Percentiles rank a stretch among this genome's conserved stretches.
Evolutionary conservation across 2,113 vertebrate genomes (phyloP).

Genomic region (Camelus dromedarius): DNA sequence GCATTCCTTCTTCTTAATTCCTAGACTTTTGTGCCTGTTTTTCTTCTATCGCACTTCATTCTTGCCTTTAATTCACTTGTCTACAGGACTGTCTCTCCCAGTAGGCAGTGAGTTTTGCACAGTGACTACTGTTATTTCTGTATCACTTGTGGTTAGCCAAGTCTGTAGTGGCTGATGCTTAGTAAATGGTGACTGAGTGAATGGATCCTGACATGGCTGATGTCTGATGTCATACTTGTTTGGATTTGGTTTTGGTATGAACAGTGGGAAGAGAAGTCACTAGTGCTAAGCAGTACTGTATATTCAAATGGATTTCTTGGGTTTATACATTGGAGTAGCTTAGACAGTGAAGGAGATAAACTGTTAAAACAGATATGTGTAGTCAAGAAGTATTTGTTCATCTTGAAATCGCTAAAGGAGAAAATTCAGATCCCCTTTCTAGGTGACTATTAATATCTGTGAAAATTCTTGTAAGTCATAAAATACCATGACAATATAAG

Average conservation of each 20-base stretch:
- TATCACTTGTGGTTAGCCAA: background rate
- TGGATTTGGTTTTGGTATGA: background rate
- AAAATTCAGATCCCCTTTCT: background rate
- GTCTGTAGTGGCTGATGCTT: background rate
- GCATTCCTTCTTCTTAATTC: background rate
- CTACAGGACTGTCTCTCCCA: background rate
- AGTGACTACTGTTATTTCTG: background rate
- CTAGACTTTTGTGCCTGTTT: background rate
- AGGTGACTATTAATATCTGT: background rate
- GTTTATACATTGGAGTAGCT: background rate
- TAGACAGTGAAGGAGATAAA: background rate
- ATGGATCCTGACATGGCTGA: background rate
- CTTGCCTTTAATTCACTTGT: background rate
- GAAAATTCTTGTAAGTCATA: background rate
- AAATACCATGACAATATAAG: background rate
- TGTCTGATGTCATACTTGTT: background rate
- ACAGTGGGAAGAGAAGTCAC: background rate
- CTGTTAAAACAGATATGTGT: background rate
- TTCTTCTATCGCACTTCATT: constrained; percentile 5
- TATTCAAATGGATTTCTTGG: background rate
- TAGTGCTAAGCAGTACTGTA: background rate
- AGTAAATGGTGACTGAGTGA: background rate
- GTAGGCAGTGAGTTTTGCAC: background rate
- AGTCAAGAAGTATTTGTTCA: background rate
- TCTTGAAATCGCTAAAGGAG: background rate